Base-by-base conservation (phyloP, 2,888 invertebrate species). In the Anarsia innoxiella region DNA sequence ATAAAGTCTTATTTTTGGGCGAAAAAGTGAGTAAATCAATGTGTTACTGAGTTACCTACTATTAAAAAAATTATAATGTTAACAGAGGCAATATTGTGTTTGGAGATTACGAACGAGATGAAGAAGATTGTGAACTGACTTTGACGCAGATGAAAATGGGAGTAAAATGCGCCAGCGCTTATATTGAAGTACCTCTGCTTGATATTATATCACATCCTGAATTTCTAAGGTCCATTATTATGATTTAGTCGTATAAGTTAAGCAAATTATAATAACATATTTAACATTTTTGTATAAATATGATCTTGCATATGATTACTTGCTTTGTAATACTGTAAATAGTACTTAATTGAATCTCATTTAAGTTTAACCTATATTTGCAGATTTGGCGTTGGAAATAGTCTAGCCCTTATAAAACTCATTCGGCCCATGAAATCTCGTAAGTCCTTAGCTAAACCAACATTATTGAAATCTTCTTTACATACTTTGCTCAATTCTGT, bases 381-480 rank as follows among this genome's bases (percentile, higher is more conserved):
- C 50, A 82, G 82, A 40, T 82, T 82, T 40, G 77, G 80, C 13
- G 71, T 76, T 3, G 68, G 66, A 23, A 79, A 82, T 44, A 82
- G 82, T 44, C 42, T 80, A 19, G 74, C 72, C 1, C 45, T 82
- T n/a, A 56, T 77, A 1, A 77, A 75, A 49, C 57, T 82, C n/a
- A 44, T 80, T 5, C 61, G 73, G 1, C 71, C 80, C 3, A 50
- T 82, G 55, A 74, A 71, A 56, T 82, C 82, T 32, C 33, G 82
- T 82, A 59, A 66, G 66, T 48, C n/a, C n/a, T n/a, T n/a, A n/a
- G n/a, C n/a, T n/a, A n/a, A n/a, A n/a, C n/a, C n/a, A n/a, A 33
- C 19, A 40, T 8, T 26, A 10, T 26, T 6, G n/a, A n/a, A 26
- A 26, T 26, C 3, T 3, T 26, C 26, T n/a, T 6, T 39, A 33